Conservation (phyloP, 2,113 vertebrate species). For the Syrrhaptes paradoxus region DNA sequence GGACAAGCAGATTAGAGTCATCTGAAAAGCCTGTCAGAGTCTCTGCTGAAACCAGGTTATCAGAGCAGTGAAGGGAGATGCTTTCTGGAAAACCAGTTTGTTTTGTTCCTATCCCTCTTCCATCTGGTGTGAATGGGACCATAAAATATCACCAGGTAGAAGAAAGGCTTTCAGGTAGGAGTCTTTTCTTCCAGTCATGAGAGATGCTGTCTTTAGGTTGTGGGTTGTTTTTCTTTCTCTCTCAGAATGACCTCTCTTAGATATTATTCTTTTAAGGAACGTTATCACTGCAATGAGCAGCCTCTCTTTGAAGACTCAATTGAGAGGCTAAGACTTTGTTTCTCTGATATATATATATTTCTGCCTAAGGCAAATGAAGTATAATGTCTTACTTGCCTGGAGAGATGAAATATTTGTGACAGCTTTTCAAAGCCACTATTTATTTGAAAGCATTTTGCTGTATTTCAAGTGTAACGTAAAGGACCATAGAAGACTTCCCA, state of each 20-base stretch:
- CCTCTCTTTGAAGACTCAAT: not conserved
- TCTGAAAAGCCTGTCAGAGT: slow-evolving; percentile 54
- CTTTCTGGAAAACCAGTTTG: slow-evolving; percentile 14
- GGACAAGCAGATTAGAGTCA: slow-evolving; percentile 56
- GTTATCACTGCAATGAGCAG: not conserved
- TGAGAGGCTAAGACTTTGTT: not conserved
- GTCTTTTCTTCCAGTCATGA: not conserved
- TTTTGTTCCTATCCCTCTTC: slow-evolving; percentile 12
- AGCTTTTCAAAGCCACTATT: not conserved
- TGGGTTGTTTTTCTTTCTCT: not conserved
- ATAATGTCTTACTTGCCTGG: not conserved
- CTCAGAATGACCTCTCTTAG: not conserved
- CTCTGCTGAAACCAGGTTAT: slow-evolving; percentile 29
- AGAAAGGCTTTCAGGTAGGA: slow-evolving; percentile 62
- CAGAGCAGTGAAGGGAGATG: slow-evolving; percentile 36
- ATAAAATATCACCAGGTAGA: slow-evolving; percentile 5
- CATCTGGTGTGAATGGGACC: not conserved
- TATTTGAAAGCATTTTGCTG: not conserved
- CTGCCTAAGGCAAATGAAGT: not conserved
- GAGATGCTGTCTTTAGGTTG: not conserved
- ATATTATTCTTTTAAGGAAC: slow-evolving; percentile 26
- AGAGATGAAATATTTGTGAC: not conserved
- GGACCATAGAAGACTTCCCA: not conserved
- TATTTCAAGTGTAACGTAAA: not conserved
- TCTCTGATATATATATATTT: not conserved